phyloP scores from a whole-genome alignment of 2,888 invertebrate genomes.

The Cistogaster globosa region DNA sequence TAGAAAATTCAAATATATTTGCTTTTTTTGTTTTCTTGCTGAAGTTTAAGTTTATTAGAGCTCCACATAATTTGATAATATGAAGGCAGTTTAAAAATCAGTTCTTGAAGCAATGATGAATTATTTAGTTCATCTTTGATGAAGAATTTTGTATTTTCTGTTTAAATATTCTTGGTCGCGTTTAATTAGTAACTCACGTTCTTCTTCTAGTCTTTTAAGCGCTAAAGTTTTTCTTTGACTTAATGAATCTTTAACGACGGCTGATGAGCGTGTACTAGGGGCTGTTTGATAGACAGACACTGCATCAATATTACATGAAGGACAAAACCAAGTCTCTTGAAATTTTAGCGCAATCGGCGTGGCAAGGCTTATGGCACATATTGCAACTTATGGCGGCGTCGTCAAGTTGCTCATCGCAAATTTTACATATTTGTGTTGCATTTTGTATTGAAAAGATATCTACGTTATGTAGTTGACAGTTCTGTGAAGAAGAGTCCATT shows the following conservation, averaged over 20 bases:
- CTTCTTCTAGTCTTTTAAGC: conserved; percentile 46
- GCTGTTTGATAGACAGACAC: background rate
- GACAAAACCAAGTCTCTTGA: conserved; percentile 33
- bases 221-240: conserved; percentile 29
- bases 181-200: conserved; percentile 21
- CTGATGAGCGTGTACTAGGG: conserved; percentile 7
- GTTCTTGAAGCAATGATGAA: conserved; percentile 64
- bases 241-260: conserved; percentile 6
- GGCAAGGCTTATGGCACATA: conserved; percentile 27
- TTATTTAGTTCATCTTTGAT: conserved; percentile 59
- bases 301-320: background rate
- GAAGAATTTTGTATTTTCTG: conserved; percentile 53
- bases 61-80: conserved; percentile 62
- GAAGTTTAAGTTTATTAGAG: conserved; percentile 40
- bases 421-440: conserved; percentile 30
- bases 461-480: conserved; percentile 50
- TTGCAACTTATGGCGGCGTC: conserved; percentile 28
- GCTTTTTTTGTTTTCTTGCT: conserved; percentile 48
- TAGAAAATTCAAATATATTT: conserved; percentile 51
- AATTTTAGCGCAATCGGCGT: conserved; percentile 35
- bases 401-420: conserved; percentile 37
- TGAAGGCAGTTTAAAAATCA: conserved; percentile 60
- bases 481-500: background rate
- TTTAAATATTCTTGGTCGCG: conserved; percentile 42
- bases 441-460: conserved; percentile 17